Evolutionary conservation across 2,797 vertebrate genomes (phyloP).

Genomic region (Mionectes olivaceus): DNA sequence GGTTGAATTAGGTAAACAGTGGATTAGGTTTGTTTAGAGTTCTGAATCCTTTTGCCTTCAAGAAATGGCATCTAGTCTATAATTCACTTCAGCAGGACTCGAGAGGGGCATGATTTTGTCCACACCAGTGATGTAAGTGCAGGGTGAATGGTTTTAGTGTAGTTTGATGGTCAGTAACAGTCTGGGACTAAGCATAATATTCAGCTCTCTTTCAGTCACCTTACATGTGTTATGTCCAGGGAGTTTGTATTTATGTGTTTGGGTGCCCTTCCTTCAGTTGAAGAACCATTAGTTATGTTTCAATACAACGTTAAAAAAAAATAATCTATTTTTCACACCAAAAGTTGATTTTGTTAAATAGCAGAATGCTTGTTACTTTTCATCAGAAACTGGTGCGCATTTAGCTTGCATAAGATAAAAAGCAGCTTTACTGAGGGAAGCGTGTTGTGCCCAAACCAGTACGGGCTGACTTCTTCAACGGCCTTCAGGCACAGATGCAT

Average conservation of each 20-base stretch:
- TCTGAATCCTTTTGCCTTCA: neutral
- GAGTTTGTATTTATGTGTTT: neutral
- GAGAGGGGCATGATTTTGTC: neutral
- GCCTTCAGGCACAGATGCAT: neutral
- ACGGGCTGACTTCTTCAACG: neutral
- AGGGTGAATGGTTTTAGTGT: neutral
- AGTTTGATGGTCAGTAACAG: neutral
- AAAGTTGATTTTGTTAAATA: neutral
- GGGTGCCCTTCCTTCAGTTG: neutral
- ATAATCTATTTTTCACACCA: neutral
- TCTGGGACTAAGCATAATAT: neutral
- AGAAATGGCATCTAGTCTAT: neutral
- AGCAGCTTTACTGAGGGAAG: neutral
- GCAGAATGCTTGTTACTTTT: neutral
- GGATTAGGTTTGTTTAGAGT: neutral
- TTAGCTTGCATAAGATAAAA: neutral
- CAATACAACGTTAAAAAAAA: neutral
- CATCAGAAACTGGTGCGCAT: neutral
- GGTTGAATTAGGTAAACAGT: constrained; percentile 14
- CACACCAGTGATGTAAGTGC: neutral
- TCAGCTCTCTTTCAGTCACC: neutral
- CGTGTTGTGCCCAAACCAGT: neutral
- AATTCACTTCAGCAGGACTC: neutral
- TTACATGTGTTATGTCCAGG: neutral
- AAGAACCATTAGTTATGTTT: neutral